Conservation (phyloP, 2,797 vertebrate species). For the Phylloscopus collybita region DNA sequence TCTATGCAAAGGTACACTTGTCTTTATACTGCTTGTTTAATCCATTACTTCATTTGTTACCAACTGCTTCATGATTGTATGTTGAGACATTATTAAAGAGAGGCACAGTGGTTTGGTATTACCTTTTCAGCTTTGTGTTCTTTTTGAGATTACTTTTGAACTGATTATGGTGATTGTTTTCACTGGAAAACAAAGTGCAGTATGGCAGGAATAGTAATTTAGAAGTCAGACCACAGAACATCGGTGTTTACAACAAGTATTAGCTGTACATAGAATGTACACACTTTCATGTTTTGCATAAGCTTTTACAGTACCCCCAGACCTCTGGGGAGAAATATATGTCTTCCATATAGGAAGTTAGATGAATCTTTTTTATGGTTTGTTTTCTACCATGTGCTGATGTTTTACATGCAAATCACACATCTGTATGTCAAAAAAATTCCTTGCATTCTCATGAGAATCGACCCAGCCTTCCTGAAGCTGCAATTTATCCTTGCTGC, state of each 20-base stretch:
- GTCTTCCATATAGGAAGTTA: constrained; percentile 70
- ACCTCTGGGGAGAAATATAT: constrained; percentile 54
- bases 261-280: constrained; percentile 79
- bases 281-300: constrained; percentile 80
- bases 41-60: constrained; percentile 12
- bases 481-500: constrained; percentile 14
- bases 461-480: constrained; percentile 45
- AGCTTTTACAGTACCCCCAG: constrained; percentile 73
- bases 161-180: not conserved
- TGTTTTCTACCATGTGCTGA: constrained; percentile 52
- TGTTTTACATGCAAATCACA: constrained; percentile 52
- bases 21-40: constrained; percentile 31
- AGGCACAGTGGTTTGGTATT: not conserved
- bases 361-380: constrained; percentile 52
- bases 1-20: constrained; percentile 75
- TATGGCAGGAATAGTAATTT: constrained; percentile 51
- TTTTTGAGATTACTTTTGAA: constrained; percentile 15
- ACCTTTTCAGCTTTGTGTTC: constrained; percentile 44
- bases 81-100: constrained; percentile 11
- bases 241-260: constrained; percentile 71
- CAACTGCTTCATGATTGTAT: constrained; percentile 9
- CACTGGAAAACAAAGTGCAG: constrained; percentile 21
- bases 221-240: constrained; percentile 71
- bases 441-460: constrained; percentile 45
- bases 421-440: constrained; percentile 44